Evolutionary conservation across 2,888 invertebrate genomes (phyloP).

Genomic region (Brachyptera putata): DNA sequence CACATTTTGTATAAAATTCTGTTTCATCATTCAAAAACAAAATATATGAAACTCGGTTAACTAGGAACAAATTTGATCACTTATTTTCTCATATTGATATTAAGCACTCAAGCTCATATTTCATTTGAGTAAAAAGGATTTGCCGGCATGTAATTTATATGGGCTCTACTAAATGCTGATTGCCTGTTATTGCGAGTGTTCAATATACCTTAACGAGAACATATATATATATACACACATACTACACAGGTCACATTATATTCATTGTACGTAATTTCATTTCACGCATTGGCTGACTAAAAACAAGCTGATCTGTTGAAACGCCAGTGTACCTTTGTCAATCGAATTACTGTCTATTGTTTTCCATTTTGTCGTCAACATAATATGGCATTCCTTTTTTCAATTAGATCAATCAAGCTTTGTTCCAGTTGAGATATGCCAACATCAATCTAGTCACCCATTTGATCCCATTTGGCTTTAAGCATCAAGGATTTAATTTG

Average conservation of each 20-base stretch:
- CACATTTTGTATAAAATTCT: too few species aligned
- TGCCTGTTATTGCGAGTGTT: not conserved
- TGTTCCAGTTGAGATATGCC: constrained; percentile 10
- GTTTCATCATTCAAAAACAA: too few species aligned
- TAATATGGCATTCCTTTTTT: constrained; percentile 2
- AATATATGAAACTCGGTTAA: too few species aligned
- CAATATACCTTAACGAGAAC: not conserved
- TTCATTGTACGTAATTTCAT: not conserved
- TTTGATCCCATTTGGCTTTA: constrained; percentile 12
- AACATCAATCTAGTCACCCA: constrained; percentile 14
- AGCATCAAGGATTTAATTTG: constrained; percentile 7
- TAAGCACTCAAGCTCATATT: too few species aligned
- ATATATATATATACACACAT: too few species aligned
- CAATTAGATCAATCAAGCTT: constrained; percentile 16
- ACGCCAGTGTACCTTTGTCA: not conserved
- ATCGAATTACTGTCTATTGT: not conserved
- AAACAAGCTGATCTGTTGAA: not conserved
- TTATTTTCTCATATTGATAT: not conserved
- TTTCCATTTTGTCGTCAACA: not conserved
- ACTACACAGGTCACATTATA: too few species aligned
- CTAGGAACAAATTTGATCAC: constrained; percentile 8
- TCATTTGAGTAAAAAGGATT: too few species aligned
- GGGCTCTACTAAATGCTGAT: not conserved
- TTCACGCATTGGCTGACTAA: constrained; percentile 4
- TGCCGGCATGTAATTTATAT: not conserved